A percentile compares a stretch with the other conserved stretches of the same genome.
These are phyloP conservation scores for Chionis minor DNA, from an alignment of 2,113 vertebrate genomes.

Conservation along the genomic window DNA sequence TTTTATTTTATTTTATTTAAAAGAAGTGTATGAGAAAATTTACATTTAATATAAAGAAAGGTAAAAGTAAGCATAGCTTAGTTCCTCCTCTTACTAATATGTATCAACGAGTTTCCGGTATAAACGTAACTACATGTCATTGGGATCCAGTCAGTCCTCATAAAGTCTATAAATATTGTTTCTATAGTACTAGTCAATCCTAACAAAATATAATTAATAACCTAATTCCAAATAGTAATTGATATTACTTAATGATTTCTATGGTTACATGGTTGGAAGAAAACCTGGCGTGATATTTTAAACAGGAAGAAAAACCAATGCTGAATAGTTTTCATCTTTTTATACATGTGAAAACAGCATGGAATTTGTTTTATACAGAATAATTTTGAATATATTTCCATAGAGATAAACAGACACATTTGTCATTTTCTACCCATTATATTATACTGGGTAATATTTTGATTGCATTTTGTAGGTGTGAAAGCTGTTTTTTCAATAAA, in stretches of 20 bases:
- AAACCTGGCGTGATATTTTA: background rate
- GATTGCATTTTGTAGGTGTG: background rate
- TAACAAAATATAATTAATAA: background rate
- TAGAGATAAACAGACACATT: background rate
- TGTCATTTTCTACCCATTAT: background rate
- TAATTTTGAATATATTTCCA: background rate
- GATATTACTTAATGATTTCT: background rate
- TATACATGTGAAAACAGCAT: background rate
- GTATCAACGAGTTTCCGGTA: background rate
- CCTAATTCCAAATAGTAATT: background rate
- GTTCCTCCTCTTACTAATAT: background rate
- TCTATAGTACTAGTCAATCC: background rate
- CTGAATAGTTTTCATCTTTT: background rate
- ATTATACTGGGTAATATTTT: background rate
- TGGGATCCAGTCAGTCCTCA: background rate
- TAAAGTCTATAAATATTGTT: background rate
- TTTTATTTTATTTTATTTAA: background rate
- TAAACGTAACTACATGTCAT: background rate
- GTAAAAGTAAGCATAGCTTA: background rate
- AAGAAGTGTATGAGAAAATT: background rate
- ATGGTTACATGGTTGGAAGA: background rate
- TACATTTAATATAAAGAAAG: background rate
- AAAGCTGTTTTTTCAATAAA: background rate
- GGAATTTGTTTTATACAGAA: background rate
- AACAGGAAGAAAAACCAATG: background rate